phyloP scores from a whole-genome alignment of 2,113 vertebrate genomes.

The Platichthys flesus region DNA sequence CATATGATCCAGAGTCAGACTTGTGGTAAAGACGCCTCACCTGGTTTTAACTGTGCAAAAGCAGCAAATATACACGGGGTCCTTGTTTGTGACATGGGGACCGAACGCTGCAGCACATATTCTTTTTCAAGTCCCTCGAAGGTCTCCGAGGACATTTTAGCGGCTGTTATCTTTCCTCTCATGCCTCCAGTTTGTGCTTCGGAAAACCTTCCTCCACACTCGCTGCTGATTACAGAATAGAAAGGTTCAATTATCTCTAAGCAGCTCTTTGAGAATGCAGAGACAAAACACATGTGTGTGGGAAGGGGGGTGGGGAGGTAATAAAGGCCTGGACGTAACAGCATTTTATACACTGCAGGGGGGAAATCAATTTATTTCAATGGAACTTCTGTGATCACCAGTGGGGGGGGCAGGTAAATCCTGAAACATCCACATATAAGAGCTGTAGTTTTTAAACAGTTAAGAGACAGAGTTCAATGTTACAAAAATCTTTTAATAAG shows the following conservation, averaged over 20 bases:
- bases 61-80: neutral
- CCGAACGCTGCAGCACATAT: conserved; percentile 18
- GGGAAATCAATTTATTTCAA: neutral
- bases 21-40: neutral
- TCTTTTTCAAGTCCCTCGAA: conserved; percentile 25
- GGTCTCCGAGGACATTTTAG: conserved; percentile 32
- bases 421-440: neutral
- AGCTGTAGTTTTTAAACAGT: neutral
- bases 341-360: neutral
- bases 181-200: conserved; percentile 7
- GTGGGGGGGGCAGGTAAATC: neutral
- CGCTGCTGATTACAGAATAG: conserved; percentile 17
- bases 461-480: neutral
- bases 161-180: conserved; percentile 26
- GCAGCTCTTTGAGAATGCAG: conserved; percentile 9
- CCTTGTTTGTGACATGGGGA: neutral
- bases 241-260: conserved; percentile 11
- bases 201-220: conserved; percentile 10
- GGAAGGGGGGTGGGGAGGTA: neutral
- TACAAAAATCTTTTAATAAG: neutral
- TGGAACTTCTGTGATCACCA: neutral
- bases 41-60: conserved; percentile 14
- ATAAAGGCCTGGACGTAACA: too few species aligned
- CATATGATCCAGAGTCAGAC: conserved; percentile 18
- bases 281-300: neutral